Base-by-base conservation (phyloP, 2,113 vertebrate species). In the Planiliza haematocheilus region DNA sequence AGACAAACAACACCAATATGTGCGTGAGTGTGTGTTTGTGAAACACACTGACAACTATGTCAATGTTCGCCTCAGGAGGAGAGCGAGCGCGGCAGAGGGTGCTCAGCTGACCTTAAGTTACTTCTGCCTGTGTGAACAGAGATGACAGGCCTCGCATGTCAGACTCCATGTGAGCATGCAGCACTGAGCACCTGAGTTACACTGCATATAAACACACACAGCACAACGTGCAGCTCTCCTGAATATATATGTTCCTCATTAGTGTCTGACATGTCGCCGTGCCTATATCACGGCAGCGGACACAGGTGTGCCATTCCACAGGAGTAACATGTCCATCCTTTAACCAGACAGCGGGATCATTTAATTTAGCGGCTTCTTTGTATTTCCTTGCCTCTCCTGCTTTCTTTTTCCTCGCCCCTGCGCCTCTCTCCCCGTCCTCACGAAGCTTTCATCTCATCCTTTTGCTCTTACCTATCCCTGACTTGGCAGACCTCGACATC, bases 61-160 rank as follows among this genome's bases (percentile, higher is more conserved):
- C 82, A 69, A 38, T 53, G 61, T 71, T 77, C 24, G 81, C 68
- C 73, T 76, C 50, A 4, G 42, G 85, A 55, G 38, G 45, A 21
- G 45, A 73, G 41, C 36, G 16, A 17, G 61, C 62, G 68, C 59
- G 63, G 66, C 67, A 69, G 55, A 74, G 50, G 17, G 56, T 60
- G 42, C 55, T 52, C 14, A 61, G 38, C 43, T 50, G 73, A 64
- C 71, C 71, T 61, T 18, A 21, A 14, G 56, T 75, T 76, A 53
- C 66, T 73, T 83, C 64, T 57, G 67, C 73, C 46, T 64, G 57
- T 73, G 77, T 75, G 76, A 77, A 77, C 78, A 59, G 68, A 79
- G 49, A 64, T 83, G 78, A 74, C 77, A 79, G 61, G 30, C 55
- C 53, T 79, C 2, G 1, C 78, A 55, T 81, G 70, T 70, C 68